phyloP scores from a whole-genome alignment of 1,140 invertebrate species.

The Chelonus insularis region DNA sequence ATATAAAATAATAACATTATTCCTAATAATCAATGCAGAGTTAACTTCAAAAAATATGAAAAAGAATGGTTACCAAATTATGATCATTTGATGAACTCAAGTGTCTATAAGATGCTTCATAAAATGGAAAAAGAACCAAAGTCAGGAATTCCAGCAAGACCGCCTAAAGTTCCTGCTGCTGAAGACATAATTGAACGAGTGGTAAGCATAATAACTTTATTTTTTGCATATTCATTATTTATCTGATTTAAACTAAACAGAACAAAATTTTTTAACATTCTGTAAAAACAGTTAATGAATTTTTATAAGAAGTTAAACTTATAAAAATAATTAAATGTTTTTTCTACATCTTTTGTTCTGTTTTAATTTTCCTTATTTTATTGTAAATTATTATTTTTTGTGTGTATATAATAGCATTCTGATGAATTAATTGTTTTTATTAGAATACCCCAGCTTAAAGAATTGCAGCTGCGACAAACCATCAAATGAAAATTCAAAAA shows the following conservation, averaged over 20 bases:
- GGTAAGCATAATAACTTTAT: constrained; percentile 37
- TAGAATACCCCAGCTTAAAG: constrained; percentile 3
- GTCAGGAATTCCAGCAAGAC: constrained; percentile 67
- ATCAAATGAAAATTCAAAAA: background rate
- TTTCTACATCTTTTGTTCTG: background rate
- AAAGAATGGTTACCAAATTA: constrained; percentile 67
- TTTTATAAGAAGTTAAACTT: too few relatives aligned
- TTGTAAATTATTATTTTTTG: too few relatives aligned
- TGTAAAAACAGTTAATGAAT: too few relatives aligned
- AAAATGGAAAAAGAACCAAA: constrained; percentile 69
- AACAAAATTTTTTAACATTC: too few relatives aligned
- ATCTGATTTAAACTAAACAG: too few relatives aligned
- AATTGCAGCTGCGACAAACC: background rate
- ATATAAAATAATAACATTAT: too few relatives aligned
- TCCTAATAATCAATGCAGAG: constrained; percentile 56
- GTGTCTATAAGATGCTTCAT: constrained; percentile 75
- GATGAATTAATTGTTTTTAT: too few relatives aligned
- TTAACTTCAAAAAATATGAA: constrained; percentile 79
- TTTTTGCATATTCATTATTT: too few relatives aligned
- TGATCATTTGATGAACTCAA: constrained; percentile 72
- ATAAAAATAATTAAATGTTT: too few relatives aligned
- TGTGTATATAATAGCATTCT: too few relatives aligned
- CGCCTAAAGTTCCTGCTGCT: constrained; percentile 67
- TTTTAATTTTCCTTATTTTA: background rate
- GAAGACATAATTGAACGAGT: constrained; percentile 63